A percentile compares a stretch with the other conserved stretches of the same genome.
phyloP scores from a whole-genome alignment of 2,888 invertebrate species.

The Phoenoteleia sp. region DNA sequence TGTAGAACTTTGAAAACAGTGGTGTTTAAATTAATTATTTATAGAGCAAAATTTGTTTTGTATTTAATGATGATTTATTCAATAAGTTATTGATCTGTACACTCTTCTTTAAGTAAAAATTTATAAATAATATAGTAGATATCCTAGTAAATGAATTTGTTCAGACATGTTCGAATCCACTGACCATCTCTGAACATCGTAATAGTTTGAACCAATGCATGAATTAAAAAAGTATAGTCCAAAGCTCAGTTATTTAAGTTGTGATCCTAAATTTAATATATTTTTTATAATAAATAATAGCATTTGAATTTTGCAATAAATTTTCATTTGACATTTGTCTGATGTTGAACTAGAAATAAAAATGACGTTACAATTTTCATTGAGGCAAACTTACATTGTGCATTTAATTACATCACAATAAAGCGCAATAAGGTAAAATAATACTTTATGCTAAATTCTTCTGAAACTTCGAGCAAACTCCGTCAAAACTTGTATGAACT shows the following conservation, averaged over 20 bases:
- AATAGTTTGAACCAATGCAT: too few species aligned
- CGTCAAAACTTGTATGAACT: slow-evolving; percentile 41
- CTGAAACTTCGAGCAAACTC: slow-evolving; percentile 10
- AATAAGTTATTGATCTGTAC: background rate
- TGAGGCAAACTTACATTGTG: background rate
- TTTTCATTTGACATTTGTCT: too few species aligned
- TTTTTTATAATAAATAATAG: too few species aligned
- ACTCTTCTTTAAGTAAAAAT: slow-evolving; percentile 4
- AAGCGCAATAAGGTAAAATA: slow-evolving; percentile 1
- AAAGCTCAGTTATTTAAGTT: too few species aligned
- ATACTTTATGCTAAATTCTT: slow-evolving; percentile 1
- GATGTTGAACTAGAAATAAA: background rate
- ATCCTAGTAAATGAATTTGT: too few species aligned
- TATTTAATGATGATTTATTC: background rate
- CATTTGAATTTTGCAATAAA: too few species aligned
- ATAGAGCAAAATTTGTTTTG: background rate
- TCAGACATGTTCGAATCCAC: too few species aligned
- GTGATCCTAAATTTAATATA: too few species aligned
- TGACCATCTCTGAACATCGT: too few species aligned
- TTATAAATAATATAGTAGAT: background rate
- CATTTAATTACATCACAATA: background rate
- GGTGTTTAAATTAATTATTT: slow-evolving; percentile 2
- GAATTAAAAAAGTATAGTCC: too few species aligned
- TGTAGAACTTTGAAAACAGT: background rate
- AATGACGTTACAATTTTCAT: background rate